Percentiles rank a stretch among this genome's conserved stretches.
These are phyloP conservation scores for Meganola albula DNA, from an alignment of 2,888 invertebrate species.

Conservation along the genomic window DNA sequence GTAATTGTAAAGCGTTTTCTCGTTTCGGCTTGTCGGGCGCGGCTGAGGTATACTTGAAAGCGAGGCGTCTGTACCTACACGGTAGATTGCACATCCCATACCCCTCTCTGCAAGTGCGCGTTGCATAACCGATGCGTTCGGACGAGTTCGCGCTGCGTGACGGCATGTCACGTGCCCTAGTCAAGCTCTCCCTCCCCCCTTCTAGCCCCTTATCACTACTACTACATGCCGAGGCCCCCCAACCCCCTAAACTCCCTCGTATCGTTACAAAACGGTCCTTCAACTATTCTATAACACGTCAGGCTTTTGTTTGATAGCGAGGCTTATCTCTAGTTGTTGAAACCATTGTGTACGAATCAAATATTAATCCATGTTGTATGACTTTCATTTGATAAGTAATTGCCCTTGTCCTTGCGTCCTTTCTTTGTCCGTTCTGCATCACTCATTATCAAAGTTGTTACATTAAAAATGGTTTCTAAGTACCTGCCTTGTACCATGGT, in stretches of 20 bases:
- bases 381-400: too few species aligned
- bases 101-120: conserved; percentile 24
- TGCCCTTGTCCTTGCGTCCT: too few species aligned
- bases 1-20: too few species aligned
- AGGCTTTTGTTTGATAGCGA: conserved; percentile 31
- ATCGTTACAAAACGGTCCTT: conserved; percentile 22
- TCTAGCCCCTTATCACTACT: conserved; percentile 11
- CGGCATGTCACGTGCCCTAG: conserved; percentile 47
- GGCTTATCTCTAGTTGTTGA: too few species aligned
- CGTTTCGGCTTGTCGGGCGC: too few species aligned
- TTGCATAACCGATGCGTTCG: conserved; percentile 38
- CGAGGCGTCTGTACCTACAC: conserved; percentile 14
- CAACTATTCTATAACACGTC: conserved; percentile 32
- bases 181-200: conserved; percentile 19
- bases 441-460: too few species aligned
- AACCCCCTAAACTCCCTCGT: conserved; percentile 32
- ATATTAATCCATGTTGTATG: too few species aligned
- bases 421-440: too few species aligned
- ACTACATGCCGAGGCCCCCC: conserved; percentile 13
- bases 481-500: too few species aligned
- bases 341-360: too few species aligned
- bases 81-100: conserved; percentile 14
- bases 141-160: conserved; percentile 43
- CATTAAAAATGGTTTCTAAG: too few species aligned
- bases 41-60: conserved; percentile 8